Evolutionary conservation across 2,113 vertebrate species (phyloP).

Genomic region (Pseudorasbora parva): DNA sequence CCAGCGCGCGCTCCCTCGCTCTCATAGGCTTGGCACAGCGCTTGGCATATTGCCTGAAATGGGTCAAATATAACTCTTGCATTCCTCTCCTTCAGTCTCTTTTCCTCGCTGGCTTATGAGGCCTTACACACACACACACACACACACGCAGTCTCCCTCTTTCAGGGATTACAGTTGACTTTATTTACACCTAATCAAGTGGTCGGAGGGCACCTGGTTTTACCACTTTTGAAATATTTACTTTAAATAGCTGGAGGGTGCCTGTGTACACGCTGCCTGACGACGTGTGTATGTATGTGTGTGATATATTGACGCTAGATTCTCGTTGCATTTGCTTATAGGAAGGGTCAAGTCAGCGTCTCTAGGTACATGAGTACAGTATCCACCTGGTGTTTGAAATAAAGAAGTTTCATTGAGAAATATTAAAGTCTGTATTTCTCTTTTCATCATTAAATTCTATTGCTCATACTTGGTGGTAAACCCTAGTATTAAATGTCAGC

Average conservation of each 20-base stretch:
- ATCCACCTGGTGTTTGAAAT: neutral
- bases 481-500: neutral
- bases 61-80: conserved; percentile 72
- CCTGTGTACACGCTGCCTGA: neutral
- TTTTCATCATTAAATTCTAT: neutral
- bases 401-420: neutral
- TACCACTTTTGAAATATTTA: conserved; percentile 47
- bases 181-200: conserved; percentile 57
- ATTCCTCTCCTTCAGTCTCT: conserved; percentile 62
- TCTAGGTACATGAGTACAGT: neutral
- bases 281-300: neutral
- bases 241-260: conserved; percentile 28
- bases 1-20: conserved; percentile 44
- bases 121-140: conserved; percentile 3
- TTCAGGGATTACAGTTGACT: conserved; percentile 48
- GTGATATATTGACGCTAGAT: conserved; percentile 11
- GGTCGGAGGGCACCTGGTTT: conserved; percentile 46
- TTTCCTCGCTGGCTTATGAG: conserved; percentile 45
- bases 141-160: conserved; percentile 30
- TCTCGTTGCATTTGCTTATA: conserved; percentile 26
- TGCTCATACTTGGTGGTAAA: conserved; percentile 11
- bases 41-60: conserved; percentile 62
- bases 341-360: conserved; percentile 3
- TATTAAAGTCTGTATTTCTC: neutral
- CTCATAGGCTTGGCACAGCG: conserved; percentile 60